Evolutionary conservation across 2,113 vertebrate genomes (phyloP).

Genomic region (Cheilinus undulatus): DNA sequence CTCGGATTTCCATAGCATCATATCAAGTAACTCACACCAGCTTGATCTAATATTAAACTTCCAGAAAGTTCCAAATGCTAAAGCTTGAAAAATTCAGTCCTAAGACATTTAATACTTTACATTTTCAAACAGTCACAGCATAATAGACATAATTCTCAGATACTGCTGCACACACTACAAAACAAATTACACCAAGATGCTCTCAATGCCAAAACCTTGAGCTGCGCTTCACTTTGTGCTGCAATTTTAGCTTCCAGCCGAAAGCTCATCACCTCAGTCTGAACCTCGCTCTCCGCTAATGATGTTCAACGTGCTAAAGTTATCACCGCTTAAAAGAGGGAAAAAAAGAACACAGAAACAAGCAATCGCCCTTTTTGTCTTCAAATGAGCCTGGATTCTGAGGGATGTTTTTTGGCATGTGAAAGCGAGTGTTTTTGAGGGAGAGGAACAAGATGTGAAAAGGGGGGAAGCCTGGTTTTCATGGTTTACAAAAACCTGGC

Average conservation of each 20-base stretch:
- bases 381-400: slow-evolving; percentile 38
- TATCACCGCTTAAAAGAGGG: slow-evolving; percentile 21
- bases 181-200: slow-evolving; percentile 14
- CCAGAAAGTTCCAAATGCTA: neutral
- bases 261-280: slow-evolving; percentile 23
- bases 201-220: neutral
- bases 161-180: slow-evolving; percentile 10
- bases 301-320: slow-evolving; percentile 36
- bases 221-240: neutral
- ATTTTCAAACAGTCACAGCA: slow-evolving; percentile 12
- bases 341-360: slow-evolving; percentile 11
- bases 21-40: slow-evolving; percentile 13
- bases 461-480: slow-evolving; percentile 47
- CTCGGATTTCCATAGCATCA: slow-evolving; percentile 28
- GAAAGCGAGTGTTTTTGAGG: slow-evolving; percentile 35
- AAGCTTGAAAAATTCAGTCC: slow-evolving; percentile 13
- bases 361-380: slow-evolving; percentile 46
- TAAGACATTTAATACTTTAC: neutral
- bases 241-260: slow-evolving; percentile 39
- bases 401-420: slow-evolving; percentile 43
- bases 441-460: slow-evolving; percentile 54
- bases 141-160: slow-evolving; percentile 15
- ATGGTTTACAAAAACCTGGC: slow-evolving; percentile 62
- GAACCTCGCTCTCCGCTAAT: slow-evolving; percentile 46
- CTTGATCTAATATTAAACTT: slow-evolving; percentile 8